phyloP scores from a whole-genome alignment of 2,888 invertebrate genomes.

The Limnephilus marmoratus region DNA sequence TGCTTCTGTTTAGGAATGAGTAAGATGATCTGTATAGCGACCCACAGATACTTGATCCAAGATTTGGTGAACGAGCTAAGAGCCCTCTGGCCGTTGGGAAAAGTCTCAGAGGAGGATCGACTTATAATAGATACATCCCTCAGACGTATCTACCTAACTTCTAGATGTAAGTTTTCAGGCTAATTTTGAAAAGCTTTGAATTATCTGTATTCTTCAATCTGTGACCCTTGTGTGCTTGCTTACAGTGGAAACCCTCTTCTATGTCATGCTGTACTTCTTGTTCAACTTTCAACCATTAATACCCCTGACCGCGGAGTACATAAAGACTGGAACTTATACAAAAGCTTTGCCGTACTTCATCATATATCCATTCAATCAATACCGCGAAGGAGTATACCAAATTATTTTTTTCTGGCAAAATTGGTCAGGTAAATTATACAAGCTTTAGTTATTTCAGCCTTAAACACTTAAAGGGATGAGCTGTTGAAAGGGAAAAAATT shows the following conservation, averaged over 20 bases:
- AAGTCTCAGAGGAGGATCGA: not conserved
- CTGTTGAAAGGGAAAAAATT: too few species aligned
- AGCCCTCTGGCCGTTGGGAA: not conserved
- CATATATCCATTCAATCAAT: slow-evolving; percentile 64
- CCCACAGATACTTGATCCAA: not conserved
- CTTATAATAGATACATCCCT: not conserved
- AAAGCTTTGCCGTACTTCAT: slow-evolving; percentile 62
- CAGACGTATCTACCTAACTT: not conserved
- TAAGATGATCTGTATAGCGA: not conserved
- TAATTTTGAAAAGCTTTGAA: not conserved
- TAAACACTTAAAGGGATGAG: too few species aligned
- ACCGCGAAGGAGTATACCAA: slow-evolving; percentile 27
- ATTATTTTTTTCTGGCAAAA: slow-evolving; percentile 52
- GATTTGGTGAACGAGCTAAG: not conserved
- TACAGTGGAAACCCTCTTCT: slow-evolving; percentile 56
- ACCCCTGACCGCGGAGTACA: slow-evolving; percentile 52
- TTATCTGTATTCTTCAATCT: not conserved
- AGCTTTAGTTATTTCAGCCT: not conserved
- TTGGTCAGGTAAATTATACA: slow-evolving; percentile 56
- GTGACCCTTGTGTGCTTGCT: not conserved
- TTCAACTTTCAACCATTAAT: slow-evolving; percentile 68
- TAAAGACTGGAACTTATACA: slow-evolving; percentile 39
- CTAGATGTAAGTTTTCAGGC: not conserved
- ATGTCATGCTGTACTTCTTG: slow-evolving; percentile 68
- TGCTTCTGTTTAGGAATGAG: not conserved